Base-by-base conservation (phyloP, 2,888 invertebrate genomes). In the Arrhopalites spinosus region DNA sequence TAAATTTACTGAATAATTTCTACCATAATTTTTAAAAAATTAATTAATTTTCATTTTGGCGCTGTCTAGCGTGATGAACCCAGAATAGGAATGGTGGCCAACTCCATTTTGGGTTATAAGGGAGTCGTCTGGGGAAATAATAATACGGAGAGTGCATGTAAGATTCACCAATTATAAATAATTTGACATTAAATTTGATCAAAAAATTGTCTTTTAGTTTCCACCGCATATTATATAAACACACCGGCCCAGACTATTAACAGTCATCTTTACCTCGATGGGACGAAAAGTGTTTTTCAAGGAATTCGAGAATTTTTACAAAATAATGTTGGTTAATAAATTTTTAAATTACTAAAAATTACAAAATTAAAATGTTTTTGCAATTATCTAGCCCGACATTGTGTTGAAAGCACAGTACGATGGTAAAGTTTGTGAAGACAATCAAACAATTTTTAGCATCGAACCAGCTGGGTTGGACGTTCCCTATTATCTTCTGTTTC, bases 401-500 rank as follows among this genome's bases (percentile, higher is more conserved):
- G 64, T 74, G 7, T 1, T 70, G 17, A 69, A 74, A 45, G 59
- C 69, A 15, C 63, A 74, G 13, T 77, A 36, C 45, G 77, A 77
- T 23, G 61, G 63, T 3, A 45, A 53, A 53, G 59, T 74, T 15
- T 77, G 77, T 71, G 59, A 66, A 25, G 43, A n/a, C n/a, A 61
- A 59, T 15, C 36, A 77, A 11, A 56, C 59, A 7, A 64, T 61
- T 7, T 63, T 74, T n/a, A 43, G 36, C 25, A 69, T 77, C 20
- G 77, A 77, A 23, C 77, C 77, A n/a, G 70, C 69, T 59, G 77
- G 77, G 11, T 25, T 59, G 27, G 77, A 77, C 29, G 50, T 67
- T 53, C 77, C 77, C n/a, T 77, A 63, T 56, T 77, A 77, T 63
- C 47, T 77, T 20, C 74, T 77, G 20, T 77, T 77, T 23, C 69